Evolutionary conservation across 2,797 vertebrate genomes (phyloP).

Genomic region (Brotula barbata): DNA sequence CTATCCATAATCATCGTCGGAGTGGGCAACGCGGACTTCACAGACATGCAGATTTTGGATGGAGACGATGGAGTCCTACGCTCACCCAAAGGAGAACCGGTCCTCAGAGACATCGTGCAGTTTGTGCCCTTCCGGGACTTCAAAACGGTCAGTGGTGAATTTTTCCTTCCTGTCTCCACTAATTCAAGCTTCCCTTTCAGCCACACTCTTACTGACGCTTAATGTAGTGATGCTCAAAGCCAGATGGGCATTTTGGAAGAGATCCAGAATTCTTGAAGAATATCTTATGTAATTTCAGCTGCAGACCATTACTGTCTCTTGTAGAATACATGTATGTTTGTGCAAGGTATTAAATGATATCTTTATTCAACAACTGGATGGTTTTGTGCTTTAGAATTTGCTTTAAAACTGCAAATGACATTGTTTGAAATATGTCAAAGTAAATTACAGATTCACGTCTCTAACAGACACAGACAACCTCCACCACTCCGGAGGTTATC

Average conservation of each 20-base stretch:
- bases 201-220: background rate
- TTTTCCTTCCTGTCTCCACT: slow-evolving; percentile 23
- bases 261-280: slow-evolving; percentile 37
- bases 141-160: slow-evolving; percentile 86
- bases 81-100: slow-evolving; percentile 89
- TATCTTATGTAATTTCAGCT: slow-evolving; percentile 32
- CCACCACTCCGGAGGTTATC: too few species aligned
- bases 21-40: slow-evolving; percentile 95
- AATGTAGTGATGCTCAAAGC: slow-evolving; percentile 14
- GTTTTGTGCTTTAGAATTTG: too few species aligned
- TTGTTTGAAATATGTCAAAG: too few species aligned
- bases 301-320: slow-evolving; percentile 6
- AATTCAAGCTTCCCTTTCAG: slow-evolving; percentile 15
- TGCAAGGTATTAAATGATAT: background rate
- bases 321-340: background rate
- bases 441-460: too few species aligned
- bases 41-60: slow-evolving; percentile 94
- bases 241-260: slow-evolving; percentile 48
- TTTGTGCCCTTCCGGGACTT: slow-evolving; percentile 96
- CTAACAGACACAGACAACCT: too few species aligned
- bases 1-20: slow-evolving; percentile 96
- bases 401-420: too few species aligned
- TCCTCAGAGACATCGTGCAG: slow-evolving; percentile 92
- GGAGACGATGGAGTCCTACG: slow-evolving; percentile 89
- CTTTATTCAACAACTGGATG: too few species aligned